Conservation (phyloP, 2,797 vertebrate species). For the Orientallactaga sibirica region DNA sequence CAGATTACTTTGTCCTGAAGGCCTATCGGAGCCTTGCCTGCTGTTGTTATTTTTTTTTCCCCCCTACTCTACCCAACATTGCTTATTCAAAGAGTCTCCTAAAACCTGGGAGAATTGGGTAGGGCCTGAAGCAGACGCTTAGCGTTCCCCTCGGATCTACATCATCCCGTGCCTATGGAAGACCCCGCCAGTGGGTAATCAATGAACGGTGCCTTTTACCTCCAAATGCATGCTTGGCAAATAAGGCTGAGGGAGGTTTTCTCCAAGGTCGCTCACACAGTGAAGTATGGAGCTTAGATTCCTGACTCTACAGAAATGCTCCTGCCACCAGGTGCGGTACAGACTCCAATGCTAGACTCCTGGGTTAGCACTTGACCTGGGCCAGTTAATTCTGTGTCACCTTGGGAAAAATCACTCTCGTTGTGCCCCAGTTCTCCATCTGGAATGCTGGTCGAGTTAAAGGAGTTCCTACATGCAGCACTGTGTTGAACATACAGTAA, state of each 20-base stretch:
- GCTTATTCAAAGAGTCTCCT: fast-evolving
- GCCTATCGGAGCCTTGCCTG: neutral
- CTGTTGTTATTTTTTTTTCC: neutral
- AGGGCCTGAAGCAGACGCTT: neutral
- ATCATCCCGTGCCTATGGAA: neutral
- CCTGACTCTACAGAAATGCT: neutral
- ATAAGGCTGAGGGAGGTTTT: neutral
- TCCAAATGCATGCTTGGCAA: neutral
- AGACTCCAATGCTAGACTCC: neutral
- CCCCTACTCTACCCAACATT: fast-evolving
- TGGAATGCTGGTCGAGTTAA: neutral
- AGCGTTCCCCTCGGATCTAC: neutral
- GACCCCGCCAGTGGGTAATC: neutral
- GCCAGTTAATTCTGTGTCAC: neutral
- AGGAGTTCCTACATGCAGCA: fast-evolving
- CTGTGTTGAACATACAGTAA: neutral
- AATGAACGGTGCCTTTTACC: neutral
- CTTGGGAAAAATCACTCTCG: neutral
- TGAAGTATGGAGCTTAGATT: neutral
- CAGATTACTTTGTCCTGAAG: neutral
- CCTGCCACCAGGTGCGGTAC: neutral
- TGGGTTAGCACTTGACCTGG: neutral
- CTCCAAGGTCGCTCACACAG: neutral
- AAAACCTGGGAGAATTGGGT: neutral
- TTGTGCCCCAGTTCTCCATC: neutral